Evolutionary conservation across 2,888 invertebrate species (phyloP), one percentile per base, ranked within the genome.

Genomic region (Lepidochrysops patricia): DNA sequence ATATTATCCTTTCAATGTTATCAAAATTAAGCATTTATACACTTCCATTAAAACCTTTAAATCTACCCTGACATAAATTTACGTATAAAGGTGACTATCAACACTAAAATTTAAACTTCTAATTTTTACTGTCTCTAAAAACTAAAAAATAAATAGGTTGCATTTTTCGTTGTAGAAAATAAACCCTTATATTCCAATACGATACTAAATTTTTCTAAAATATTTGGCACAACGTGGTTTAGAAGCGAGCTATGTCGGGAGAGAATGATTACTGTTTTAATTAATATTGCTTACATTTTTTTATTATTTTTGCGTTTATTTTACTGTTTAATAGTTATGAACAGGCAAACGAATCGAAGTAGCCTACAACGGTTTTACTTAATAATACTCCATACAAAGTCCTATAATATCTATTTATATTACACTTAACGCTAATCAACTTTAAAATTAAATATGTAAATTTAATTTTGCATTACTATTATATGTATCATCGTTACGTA

Each of bases 51-150:
- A 67, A 72, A 70, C 77, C 76, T 77, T 85, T 84, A 79, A 80
- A 72, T 86, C 87, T 88, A 94, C 94, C 94, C 94, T 94, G 94
- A 94, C 94, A 94, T 92, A 93, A 94, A 94, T 93, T 94, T 94
- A 94, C 94, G 94, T 94, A 94, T 94, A 92, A 93, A 93, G 93
- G 93, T 93, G 93, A 86, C 84, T 88, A 88, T 82, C 75, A 84
- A 84, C 76, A 80, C 85, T 88, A 87, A 81, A 72, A 78, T 78
- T 80, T 76, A 74, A 74, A 73, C 68, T 75, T 71, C 80, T 82
- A 84, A 79, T 77, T 77, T 78, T 85, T 86, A 84, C 79, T 70
- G 75, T 72, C 72, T 84, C 58, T 58, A 58, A 50, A 83, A 84
- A 82, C 82, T 84, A 84, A 82, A n/a, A 72, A 73, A 69, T 73